Evolutionary conservation across 2,113 vertebrate genomes (phyloP), one percentile per base, ranked within the genome.

Genomic region (Emydura subglobosa): DNA sequence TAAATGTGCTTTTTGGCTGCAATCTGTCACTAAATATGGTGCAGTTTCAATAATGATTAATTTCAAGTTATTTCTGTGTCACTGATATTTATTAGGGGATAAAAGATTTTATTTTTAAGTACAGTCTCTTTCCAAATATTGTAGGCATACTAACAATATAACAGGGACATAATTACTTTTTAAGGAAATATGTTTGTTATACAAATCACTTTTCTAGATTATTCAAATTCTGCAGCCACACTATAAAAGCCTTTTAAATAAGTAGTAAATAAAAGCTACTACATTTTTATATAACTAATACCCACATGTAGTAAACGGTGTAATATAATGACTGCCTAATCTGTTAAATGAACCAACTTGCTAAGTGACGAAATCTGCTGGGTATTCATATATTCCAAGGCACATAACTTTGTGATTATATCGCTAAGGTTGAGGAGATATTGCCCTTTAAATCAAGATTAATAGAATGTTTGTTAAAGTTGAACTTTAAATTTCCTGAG

Each of bases 131-230:
- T 85, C 85, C 50, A 83, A 34, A 94, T 10, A 19, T 17, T 89
- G 31, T 68, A 89, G 88, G 39, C 57, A 55, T 14, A 88, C 7
- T 53, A 88, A 86, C 81, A 95, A 79, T 92, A 88, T 87, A 95
- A 90, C 80, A 88, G 93, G 94, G 44, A 74, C 54, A 89, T 91
- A 96, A 95, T 92, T 90, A 89, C 87, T 94, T 97, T 93, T 87
- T 86, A 83, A 94, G 94, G 72, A 92, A 95, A 97, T 97, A 94
- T 94, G 53, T 89, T 97, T 96, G 83, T 86, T 96, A 85, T 85
- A 59, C 57, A 92, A 90, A 49, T n/a, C 29, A 91, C 17, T 93
- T 94, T 86, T 79, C 85, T 59, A 88, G 82, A 95, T 95, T 96
- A 92, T 91, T 95, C 79, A 95, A 91, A 88, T 92, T 83, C 91